Conservation (phyloP, 1,140 invertebrate species). For the Drosophila chauvacae region DNA sequence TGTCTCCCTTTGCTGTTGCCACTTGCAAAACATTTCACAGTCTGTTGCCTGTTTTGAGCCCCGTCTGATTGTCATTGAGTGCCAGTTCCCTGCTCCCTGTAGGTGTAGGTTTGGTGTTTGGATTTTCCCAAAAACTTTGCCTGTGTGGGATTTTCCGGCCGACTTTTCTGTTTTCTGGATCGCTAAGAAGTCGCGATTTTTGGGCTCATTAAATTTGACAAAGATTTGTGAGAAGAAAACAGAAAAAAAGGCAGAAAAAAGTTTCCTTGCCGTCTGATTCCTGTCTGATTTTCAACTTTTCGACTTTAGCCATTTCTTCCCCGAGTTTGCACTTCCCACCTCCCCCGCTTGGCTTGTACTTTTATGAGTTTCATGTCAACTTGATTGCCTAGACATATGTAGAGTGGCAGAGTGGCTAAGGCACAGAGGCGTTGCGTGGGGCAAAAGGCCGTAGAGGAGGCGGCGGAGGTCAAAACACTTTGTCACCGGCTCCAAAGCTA, state of each 20-base stretch:
- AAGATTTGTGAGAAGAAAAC: conserved; percentile 50
- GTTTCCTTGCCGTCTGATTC: conserved; percentile 46
- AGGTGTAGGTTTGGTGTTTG: background rate
- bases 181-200: conserved; percentile 54
- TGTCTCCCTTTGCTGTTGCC: conserved; percentile 19
- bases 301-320: conserved; percentile 21
- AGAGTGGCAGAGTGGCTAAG: background rate
- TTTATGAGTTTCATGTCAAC: conserved; percentile 58
- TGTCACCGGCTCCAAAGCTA: conserved; percentile 43
- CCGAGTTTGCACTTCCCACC: conserved; percentile 20
- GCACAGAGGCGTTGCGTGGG: background rate
- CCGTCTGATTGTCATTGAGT: conserved; percentile 31
- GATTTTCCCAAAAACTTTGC: background rate
- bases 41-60: conserved; percentile 64
- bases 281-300: conserved; percentile 54
- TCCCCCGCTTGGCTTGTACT: conserved; percentile 12
- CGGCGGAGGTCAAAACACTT: conserved; percentile 47
- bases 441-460: background rate
- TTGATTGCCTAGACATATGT: conserved; percentile 61
- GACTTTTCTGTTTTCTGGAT: background rate
- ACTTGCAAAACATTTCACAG: conserved; percentile 68
- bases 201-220: conserved; percentile 78
- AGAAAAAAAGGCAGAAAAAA: conserved; percentile 25
- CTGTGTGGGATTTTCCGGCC: conserved; percentile 7
- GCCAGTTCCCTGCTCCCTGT: too few species aligned